phyloP scores from a whole-genome alignment of 2,888 invertebrate species.

The Drosophila yooni region DNA sequence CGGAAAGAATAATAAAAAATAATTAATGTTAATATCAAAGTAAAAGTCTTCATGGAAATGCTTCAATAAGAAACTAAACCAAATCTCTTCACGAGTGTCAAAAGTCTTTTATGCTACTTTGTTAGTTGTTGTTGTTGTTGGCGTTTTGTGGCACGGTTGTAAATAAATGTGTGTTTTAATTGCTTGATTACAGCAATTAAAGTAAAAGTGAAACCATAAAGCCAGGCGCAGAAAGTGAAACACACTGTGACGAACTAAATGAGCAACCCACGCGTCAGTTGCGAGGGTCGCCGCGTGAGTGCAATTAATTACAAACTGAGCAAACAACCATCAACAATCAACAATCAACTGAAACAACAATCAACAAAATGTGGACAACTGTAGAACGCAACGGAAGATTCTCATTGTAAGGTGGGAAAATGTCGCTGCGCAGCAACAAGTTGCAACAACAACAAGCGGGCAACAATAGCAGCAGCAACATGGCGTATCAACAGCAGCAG shows the following conservation, averaged over 20 bases:
- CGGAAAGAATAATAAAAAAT: not conserved
- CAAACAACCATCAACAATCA: constrained; percentile 5
- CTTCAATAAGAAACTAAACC: not conserved
- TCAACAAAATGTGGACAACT: constrained; percentile 16
- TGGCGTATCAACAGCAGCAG: constrained; percentile 73
- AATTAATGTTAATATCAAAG: not conserved
- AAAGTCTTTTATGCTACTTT: constrained; percentile 12
- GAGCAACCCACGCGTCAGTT: constrained; percentile 57
- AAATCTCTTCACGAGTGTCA: constrained; percentile 45
- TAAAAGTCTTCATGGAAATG: not conserved
- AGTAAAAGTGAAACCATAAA: constrained; percentile 65
- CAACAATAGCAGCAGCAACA: constrained; percentile 58
- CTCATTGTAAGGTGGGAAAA: constrained; percentile 48
- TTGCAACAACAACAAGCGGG: constrained; percentile 63
- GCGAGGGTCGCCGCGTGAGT: constrained; percentile 49
- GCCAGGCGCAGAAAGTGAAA: constrained; percentile 16
- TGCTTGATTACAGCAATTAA: constrained; percentile 76
- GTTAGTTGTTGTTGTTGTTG: constrained; percentile 34
- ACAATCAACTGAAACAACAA: not conserved
- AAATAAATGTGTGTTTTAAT: constrained; percentile 46
- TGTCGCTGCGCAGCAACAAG: constrained; percentile 85
- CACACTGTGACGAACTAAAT: constrained; percentile 48
- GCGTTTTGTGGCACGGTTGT: constrained; percentile 22
- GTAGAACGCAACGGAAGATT: constrained; percentile 26
- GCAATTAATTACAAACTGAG: constrained; percentile 55